A percentile compares a stretch with the other conserved stretches of the same genome.
phyloP scores from a whole-genome alignment of 2,888 invertebrate genomes.

The Eulithis prunata region DNA sequence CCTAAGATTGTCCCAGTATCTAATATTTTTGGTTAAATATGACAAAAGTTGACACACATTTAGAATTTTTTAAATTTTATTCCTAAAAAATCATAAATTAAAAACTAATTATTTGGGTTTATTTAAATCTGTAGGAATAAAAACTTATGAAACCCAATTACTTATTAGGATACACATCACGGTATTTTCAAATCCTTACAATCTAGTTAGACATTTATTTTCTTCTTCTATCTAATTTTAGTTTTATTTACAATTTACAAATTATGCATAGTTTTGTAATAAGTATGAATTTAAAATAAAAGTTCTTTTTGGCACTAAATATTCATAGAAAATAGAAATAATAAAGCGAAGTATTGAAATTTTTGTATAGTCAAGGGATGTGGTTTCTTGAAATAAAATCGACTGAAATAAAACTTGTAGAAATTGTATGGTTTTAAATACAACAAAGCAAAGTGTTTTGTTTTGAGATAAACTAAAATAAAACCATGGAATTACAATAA shows the following conservation, averaged over 20 bases:
- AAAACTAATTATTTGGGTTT: no score
- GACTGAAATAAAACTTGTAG: not conserved
- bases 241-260: constrained; percentile 33
- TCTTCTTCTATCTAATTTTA: constrained; percentile 28
- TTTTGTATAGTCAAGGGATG: no score
- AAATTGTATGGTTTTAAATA: no score
- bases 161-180: constrained; percentile 36
- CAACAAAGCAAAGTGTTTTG: no score
- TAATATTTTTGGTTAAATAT: not conserved
- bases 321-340: not conserved
- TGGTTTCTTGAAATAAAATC: no score
- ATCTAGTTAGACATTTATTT: constrained; percentile 29
- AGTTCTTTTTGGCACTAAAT: constrained; percentile 20
- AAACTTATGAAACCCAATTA: not conserved
- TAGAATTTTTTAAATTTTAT: no score
- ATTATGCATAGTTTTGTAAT: constrained; percentile 11
- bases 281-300: not conserved
- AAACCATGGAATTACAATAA: not conserved
- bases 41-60: not conserved
- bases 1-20: not conserved
- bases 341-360: no score
- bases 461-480: not conserved
- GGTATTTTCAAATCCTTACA: constrained; percentile 32
- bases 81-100: no score
- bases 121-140: not conserved